These are phyloP conservation scores for Empis stercorea DNA, from an alignment of 2,888 invertebrate genomes.

Conservation along the genomic window DNA sequence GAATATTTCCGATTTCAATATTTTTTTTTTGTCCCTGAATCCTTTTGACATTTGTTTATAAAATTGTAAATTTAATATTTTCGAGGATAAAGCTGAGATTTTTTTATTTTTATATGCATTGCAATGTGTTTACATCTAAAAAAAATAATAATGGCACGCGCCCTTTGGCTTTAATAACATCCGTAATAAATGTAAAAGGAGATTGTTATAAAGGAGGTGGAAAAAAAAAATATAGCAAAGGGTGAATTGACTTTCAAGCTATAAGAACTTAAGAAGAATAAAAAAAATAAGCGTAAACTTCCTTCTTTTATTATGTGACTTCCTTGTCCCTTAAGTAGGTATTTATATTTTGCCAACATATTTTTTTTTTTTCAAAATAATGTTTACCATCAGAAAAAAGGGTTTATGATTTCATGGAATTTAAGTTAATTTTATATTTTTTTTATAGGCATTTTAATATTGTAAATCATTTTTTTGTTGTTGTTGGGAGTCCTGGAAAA, in stretches of 20 bases:
- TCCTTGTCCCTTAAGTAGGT: conserved; percentile 1
- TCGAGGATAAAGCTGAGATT: too few species aligned
- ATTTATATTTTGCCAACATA: background rate
- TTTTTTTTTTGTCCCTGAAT: background rate
- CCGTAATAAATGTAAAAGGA: conserved; percentile 1
- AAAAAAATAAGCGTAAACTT: too few species aligned
- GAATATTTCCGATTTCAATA: conserved; percentile 2
- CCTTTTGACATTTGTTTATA: background rate
- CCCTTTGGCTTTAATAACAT: conserved; percentile 12
- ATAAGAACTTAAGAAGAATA: too few species aligned
- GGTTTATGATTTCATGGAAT: too few species aligned
- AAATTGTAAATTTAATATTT: background rate
- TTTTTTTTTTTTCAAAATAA: too few species aligned
- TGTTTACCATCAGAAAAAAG: too few species aligned
- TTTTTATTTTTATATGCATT: background rate
- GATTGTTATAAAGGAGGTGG: background rate
- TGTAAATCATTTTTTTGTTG: too few species aligned
- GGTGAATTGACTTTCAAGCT: too few species aligned
- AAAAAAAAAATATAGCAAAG: too few species aligned
- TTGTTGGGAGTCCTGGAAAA: too few species aligned
- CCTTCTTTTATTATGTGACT: background rate
- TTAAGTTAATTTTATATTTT: too few species aligned
- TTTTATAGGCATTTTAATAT: too few species aligned
- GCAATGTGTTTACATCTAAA: background rate
- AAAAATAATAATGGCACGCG: conserved; percentile 12